Evolutionary conservation across 2,113 vertebrate genomes (phyloP), one percentile per base, ranked within the genome.

Genomic region (Petrocephalus zakoni): DNA sequence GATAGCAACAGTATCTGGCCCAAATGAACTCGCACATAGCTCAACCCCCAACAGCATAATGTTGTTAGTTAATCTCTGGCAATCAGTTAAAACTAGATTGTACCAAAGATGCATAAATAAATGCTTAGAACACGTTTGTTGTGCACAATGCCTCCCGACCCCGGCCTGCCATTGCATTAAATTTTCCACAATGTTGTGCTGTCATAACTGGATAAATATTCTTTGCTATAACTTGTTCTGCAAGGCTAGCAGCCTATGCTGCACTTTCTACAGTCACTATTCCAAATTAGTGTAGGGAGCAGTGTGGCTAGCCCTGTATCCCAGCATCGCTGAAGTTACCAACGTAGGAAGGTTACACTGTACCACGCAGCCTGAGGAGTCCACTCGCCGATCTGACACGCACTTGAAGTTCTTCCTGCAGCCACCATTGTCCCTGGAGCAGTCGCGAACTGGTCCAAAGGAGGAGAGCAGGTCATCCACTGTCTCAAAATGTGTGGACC

Each of bases 351-450:
- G 17, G 13, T 88, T 4, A 7, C 78, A 83, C 88, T 25, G 15
- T 93, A 99, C 98, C 98, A 99, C 97, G 34, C 98, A 99, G 91
- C 98, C 98, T 0, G 97, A 96, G 0, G 98, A 98, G 90, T 99
- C 98, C 75, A 99, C 93, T 90, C 96, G 96, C 88, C 98, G 97
- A 85, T 99, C 98, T 0, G 98, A 96, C 2, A 99, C 97, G 0
- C 98, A 99, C 88, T 99, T 99, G 94, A 98, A 99, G 94, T 99
- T 99, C 90, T 98, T 97, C 56, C 96, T 97, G 91, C 98, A 99
- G 92, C 98, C 98, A 0, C 98, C 98, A 0, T 99, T 99, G 91
- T 99, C 97, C 92, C 96, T 96, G 83, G 98, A 95, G 89, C 98
- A 99, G 94, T 99, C 98, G 1, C 98, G 97, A 6, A 97, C 98